Percentiles rank a stretch among this genome's conserved stretches.
These are phyloP conservation scores for Ceuthmochares aereus DNA, from an alignment of 2,113 vertebrate genomes.

Conservation along the genomic window DNA sequence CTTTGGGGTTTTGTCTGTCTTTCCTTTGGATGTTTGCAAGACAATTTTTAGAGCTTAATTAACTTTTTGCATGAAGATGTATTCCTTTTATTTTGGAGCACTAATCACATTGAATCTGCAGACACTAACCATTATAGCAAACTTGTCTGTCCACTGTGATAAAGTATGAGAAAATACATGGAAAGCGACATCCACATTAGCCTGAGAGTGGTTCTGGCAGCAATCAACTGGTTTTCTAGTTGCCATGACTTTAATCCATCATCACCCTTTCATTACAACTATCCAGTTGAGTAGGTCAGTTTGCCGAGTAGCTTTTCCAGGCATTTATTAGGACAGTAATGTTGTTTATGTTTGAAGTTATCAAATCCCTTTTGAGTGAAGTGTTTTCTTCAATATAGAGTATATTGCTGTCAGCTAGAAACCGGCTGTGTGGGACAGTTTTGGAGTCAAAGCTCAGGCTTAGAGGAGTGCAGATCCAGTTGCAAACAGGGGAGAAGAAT, in stretches of 20 bases:
- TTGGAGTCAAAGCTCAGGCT: neutral
- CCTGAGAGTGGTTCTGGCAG: conserved; percentile 42
- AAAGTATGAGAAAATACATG: conserved; percentile 63
- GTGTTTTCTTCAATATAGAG: neutral
- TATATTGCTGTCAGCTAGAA: neutral
- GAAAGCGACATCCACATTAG: conserved; percentile 57
- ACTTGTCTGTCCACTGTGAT: conserved; percentile 40
- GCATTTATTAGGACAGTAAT: conserved; percentile 32
- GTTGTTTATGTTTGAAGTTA: conserved; percentile 43
- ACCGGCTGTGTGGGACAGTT: neutral
- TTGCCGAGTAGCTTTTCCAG: conserved; percentile 33
- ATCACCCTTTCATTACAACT: conserved; percentile 60
- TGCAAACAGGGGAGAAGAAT: neutral
- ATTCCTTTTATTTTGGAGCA: conserved; percentile 47
- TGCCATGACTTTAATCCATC: conserved; percentile 1
- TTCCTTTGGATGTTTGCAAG: conserved; percentile 7
- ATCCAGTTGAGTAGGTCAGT: neutral
- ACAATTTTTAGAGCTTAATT: conserved; percentile 26
- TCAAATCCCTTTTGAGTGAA: neutral
- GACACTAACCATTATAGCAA: conserved; percentile 42
- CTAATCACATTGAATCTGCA: conserved; percentile 50
- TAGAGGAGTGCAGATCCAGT: rapidly evolving
- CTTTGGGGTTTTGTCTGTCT: neutral
- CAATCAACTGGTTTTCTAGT: conserved; percentile 36
- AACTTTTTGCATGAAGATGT: conserved; percentile 6